Base-by-base conservation (phyloP, 2,888 invertebrate species). In the Trissolcus japonicus region DNA sequence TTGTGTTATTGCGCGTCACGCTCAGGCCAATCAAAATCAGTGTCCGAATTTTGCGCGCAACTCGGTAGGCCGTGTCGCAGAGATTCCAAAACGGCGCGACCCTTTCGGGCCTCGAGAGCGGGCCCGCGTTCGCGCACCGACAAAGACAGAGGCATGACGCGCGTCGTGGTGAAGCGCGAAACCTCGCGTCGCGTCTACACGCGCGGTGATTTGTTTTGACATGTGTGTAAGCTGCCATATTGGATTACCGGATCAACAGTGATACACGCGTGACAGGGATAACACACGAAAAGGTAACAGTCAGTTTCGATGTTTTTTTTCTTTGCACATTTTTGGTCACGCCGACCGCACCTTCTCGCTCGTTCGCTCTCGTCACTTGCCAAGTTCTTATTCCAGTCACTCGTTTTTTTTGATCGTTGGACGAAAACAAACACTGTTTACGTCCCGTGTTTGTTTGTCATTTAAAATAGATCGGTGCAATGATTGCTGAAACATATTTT, bases 151-250 rank as follows among this genome's bases (percentile, higher is more conserved):
- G 35, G 41, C 40, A 65, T 72, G 71, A 66, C 74, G 69, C 80
- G 81, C 75, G 78, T 68, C 79, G 4, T n/a, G 3, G 69, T 50
- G 71, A 74, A 69, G 46, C 51, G 66, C 54, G 59, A 53, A 57
- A 48, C 54, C 54, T 60, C 60, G 67, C 50, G 61, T 56, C 76
- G 66, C 76, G 68, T 77, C 81, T 66, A 71, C 69, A 61, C 63
- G 35, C 35, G 59, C 79, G 83, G 82, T 83, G 84, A 83, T 84
- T 85, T 87, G 86, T 86, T 87, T 86, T 88, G 87, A 87, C 87
- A 87, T 87, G 87, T 87, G 87, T 85, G 83, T 83, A 78, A 78
- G 79, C 81, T 83, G 82, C 84, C 86, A 84, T 84, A 84, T 86
- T 85, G 86, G 86, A 86, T 86, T 86, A 86, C 81, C 80, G 82